These are phyloP conservation scores for Manis javanica DNA, from an alignment of 2,797 vertebrate species.

Conservation along the genomic window DNA sequence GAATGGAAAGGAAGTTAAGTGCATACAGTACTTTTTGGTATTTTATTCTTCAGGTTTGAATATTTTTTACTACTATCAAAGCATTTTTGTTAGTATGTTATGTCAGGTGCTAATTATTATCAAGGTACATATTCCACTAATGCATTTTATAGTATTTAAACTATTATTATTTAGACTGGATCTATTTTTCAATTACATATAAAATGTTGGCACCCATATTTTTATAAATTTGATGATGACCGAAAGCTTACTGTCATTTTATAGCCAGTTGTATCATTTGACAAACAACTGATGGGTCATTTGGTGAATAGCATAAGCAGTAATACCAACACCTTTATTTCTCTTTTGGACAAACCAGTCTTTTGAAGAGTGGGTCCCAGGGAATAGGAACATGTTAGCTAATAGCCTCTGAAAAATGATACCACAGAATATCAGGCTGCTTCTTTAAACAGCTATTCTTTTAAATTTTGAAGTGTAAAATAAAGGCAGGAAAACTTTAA, in stretches of 20 bases:
- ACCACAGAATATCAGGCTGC: neutral
- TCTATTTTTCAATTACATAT: neutral
- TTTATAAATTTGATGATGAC: neutral
- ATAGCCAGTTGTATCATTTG: neutral
- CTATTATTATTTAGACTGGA: neutral
- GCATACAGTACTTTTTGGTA: neutral
- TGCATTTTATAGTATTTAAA: neutral
- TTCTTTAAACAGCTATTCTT: neutral
- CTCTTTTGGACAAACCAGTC: neutral
- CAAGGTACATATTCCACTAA: neutral
- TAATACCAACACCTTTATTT: neutral
- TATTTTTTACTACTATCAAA: neutral
- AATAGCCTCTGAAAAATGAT: slow-evolving; percentile 22
- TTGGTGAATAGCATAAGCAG: neutral
- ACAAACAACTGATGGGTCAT: neutral
- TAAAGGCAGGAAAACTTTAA: slow-evolving; percentile 12
- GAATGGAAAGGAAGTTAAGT: neutral
- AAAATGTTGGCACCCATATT: neutral
- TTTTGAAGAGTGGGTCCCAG: neutral
- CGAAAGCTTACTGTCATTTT: neutral
- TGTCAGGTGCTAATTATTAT: neutral
- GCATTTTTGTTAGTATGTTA: neutral
- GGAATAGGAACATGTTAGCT: neutral
- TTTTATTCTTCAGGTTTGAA: neutral
- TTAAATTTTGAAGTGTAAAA: neutral